These are phyloP conservation scores for Phragmatobia fuliginosa DNA, from an alignment of 2,888 invertebrate species.

Conservation along the genomic window DNA sequence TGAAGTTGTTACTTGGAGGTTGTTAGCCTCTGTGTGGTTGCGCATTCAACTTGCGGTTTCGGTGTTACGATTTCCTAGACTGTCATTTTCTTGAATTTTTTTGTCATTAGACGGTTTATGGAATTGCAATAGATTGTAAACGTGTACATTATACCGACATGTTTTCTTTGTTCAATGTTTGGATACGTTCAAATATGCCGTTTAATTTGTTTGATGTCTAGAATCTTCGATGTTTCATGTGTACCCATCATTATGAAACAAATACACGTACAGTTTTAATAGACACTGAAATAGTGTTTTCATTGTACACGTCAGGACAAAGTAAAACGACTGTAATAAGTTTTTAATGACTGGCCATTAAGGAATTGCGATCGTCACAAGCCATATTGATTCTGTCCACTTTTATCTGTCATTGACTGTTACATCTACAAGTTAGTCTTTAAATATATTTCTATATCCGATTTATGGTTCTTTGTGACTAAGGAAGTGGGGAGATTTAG, in stretches of 20 bases:
- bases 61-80: not conserved
- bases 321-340: not conserved
- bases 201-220: not conserved
- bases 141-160: not conserved
- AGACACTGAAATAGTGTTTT: not conserved
- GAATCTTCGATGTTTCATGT: not conserved
- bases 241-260: not conserved
- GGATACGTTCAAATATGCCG: not conserved
- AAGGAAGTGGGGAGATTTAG: too few relatives aligned
- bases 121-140: not conserved
- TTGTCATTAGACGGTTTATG: not conserved
- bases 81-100: slow-evolving; percentile 4
- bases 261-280: not conserved
- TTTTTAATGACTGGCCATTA: not conserved
- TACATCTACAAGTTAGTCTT: not conserved
- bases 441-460: not conserved
- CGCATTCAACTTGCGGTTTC: slow-evolving; percentile 13
- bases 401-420: not conserved
- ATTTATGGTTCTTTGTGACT: not conserved
- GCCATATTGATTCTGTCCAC: not conserved
- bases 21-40: slow-evolving; percentile 16
- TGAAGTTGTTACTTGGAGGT: slow-evolving; percentile 14
- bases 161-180: not conserved
- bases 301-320: not conserved
- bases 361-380: not conserved